Evolutionary conservation across 92 coral and sea anemone genomes (phyloP), one percentile per base, ranked within the genome.

Genomic region (Epizoanthus scotinus): DNA sequence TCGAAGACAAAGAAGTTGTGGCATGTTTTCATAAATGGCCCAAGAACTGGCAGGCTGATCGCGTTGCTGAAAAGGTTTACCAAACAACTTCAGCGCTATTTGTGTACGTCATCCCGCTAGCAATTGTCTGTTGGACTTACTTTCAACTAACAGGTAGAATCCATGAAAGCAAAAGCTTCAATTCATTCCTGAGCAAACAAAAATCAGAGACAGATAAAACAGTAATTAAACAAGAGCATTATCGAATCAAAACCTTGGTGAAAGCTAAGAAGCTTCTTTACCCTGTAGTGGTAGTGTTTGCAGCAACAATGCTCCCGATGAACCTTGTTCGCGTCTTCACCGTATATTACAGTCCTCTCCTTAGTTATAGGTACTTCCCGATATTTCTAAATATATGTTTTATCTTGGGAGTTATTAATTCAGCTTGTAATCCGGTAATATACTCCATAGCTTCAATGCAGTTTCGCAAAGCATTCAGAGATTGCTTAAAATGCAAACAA

Each of bases 81-180:
- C 64, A 59, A 21, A 26, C 26, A n/a, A 59, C 26, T 8, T 59
- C 64, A 59, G 27, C 64, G 2, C 26, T 59, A 8, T 59, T 20
- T 20, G 27, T 59, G 2, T 59, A 59, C 8, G 64, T 59, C 27
- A 20, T 59, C 13, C 64, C 64, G 22, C 13, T 59, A 21, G 64
- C 26, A 8, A 59, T 59, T 18, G 64, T 59, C 26, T 18, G 13
- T 18, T 59, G 64, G 64, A 59, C 64, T 13, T 59, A 59, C 12
- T 59, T 59, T 59, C 25, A 59, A 59, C 64, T 59, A 3, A 59
- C 64, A 59, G 64, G 64, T 18, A 59, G 64, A 59, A 59, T 59
- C 13, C 22, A 59, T 59, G 64, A 59, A 59, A 59, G 64, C 12
- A 59, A 22, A 25, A 9, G 1, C 64, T 59, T 59, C 64, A 59